Percentiles rank a stretch among this genome's conserved stretches.
Conservation (phyloP, 2,113 vertebrate genomes). For the Microcebus murinus region DNA sequence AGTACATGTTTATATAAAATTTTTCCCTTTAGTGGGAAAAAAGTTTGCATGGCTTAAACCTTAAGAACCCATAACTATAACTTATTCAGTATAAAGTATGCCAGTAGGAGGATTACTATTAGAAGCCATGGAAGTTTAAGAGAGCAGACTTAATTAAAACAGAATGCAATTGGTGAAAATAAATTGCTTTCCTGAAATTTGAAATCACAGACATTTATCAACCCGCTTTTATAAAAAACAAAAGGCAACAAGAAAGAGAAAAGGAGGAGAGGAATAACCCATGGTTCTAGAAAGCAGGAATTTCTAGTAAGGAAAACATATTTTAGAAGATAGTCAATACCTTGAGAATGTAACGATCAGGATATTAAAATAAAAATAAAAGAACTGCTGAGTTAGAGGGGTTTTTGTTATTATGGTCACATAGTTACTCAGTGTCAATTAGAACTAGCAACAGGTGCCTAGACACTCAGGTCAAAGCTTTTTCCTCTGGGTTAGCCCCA, state of each 20-base stretch:
- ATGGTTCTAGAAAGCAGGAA: conserved; percentile 3
- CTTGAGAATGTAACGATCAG: not conserved
- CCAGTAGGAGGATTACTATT: not conserved
- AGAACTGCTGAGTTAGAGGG: not conserved
- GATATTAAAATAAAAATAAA: conserved; percentile 20
- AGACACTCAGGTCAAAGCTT: not conserved
- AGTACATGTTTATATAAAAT: not conserved
- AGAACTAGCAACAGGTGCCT: not conserved
- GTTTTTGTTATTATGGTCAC: conserved; percentile 13
- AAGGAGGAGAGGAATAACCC: not conserved
- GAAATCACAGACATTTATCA: conserved; percentile 25
- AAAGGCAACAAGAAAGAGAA: conserved; percentile 30
- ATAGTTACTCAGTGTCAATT: not conserved
- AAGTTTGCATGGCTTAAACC: not conserved
- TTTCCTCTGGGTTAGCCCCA: not conserved
- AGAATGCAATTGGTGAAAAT: conserved; percentile 19
- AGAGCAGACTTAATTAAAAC: not conserved
- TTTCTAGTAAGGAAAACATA: conserved; percentile 32
- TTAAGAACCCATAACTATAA: not conserved
- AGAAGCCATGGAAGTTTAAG: not conserved
- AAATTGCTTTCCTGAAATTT: conserved; percentile 9
- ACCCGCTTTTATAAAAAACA: conserved; percentile 23
- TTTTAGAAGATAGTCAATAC: conserved; percentile 45
- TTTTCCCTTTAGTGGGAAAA: conserved; percentile 11
- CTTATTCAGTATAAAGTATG: not conserved